phyloP scores from a whole-genome alignment of 35 echinoderm and acorn worm genomes.

The Ophiothrix spiculata region DNA sequence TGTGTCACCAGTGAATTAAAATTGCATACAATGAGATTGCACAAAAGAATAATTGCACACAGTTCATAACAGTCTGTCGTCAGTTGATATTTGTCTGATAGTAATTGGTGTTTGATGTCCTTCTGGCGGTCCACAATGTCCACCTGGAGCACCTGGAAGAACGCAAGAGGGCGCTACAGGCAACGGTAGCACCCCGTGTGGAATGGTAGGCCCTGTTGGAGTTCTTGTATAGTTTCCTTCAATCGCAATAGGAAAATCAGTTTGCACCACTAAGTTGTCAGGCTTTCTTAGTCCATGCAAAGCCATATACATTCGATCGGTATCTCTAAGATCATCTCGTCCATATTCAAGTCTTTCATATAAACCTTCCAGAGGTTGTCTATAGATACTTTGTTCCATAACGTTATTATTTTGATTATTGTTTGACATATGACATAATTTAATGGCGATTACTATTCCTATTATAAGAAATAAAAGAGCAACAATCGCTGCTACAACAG shows the following conservation, averaged over 20 bases:
- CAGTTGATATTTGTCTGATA: too few relatives aligned
- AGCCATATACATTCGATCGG: not conserved
- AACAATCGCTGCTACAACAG: not conserved
- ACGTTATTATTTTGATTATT: not conserved
- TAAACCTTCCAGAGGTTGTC: not conserved
- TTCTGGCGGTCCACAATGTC: not conserved
- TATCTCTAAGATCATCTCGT: too few relatives aligned
- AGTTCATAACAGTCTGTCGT: too few relatives aligned
- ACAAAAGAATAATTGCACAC: too few relatives aligned
- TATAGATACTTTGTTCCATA: not conserved
- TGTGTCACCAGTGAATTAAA: too few relatives aligned
- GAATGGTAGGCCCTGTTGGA: not conserved
- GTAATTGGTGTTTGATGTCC: too few relatives aligned
- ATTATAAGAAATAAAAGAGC: not conserved
- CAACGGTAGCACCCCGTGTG: too few relatives aligned
- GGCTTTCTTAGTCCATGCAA: not conserved
- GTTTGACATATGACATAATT: not conserved
- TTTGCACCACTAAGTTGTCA: not conserved
- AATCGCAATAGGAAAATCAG: not conserved
- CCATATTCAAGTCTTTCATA: not conserved
- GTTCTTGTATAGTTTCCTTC: conserved; percentile 4
- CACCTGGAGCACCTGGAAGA: not conserved
- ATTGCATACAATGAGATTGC: too few relatives aligned
- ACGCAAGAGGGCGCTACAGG: too few relatives aligned
- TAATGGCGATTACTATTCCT: not conserved